Conservation (phyloP, 2,888 invertebrate genomes). For the Cerastis rubricosa region DNA sequence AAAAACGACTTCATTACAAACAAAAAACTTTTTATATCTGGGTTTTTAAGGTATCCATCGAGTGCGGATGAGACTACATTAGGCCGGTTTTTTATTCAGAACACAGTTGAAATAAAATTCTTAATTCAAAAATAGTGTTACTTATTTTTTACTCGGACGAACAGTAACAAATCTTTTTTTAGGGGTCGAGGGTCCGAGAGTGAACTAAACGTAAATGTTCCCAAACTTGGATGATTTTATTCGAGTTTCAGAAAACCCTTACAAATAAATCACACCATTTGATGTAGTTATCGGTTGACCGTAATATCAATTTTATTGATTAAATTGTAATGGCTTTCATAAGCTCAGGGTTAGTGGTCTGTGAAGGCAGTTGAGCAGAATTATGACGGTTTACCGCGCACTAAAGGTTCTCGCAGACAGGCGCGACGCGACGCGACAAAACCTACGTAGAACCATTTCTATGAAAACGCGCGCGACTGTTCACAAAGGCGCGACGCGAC, state of each 20-base stretch:
- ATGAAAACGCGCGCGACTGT: too few species aligned
- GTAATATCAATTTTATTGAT: conserved; percentile 14
- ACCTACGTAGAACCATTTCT: too few species aligned
- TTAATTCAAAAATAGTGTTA: not conserved
- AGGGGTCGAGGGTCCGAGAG: too few species aligned
- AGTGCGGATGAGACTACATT: not conserved
- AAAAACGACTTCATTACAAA: too few species aligned
- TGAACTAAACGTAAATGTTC: not conserved
- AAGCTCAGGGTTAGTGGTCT: conserved; percentile 4
- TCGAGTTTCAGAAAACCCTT: too few species aligned
- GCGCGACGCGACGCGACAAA: too few species aligned
- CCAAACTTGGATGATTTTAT: not conserved
- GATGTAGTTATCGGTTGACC: conserved; percentile 5
- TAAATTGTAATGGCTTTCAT: not conserved
- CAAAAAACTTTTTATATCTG: too few species aligned
- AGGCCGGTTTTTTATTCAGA: not conserved
- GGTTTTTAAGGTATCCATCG: not conserved
- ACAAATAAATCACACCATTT: conserved; percentile 2
- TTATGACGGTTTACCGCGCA: not conserved
- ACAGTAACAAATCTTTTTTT: too few species aligned
- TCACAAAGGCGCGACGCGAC: too few species aligned
- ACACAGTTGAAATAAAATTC: not conserved
- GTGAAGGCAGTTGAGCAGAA: conserved; percentile 5
- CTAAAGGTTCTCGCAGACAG: not conserved
- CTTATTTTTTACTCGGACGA: not conserved